Conservation (phyloP, 2,888 invertebrate genomes). For the Zhuqinia jingwanae region DNA sequence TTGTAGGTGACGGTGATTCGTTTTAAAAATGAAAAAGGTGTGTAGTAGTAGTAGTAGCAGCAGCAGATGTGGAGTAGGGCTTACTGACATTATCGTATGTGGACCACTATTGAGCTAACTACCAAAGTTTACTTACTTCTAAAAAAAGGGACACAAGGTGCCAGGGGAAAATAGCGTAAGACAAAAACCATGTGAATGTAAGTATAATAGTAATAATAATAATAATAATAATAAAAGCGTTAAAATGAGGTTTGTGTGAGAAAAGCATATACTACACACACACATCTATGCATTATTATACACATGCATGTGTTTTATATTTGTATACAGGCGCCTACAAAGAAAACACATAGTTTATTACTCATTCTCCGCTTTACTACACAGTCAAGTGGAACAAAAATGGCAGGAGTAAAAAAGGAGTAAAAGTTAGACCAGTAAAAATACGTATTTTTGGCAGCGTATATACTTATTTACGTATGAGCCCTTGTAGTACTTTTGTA, state of each 20-base stretch:
- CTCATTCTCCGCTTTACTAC: no score
- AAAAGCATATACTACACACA: no score
- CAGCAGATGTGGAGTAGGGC: no score
- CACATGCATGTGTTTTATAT: neutral
- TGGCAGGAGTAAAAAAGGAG: neutral
- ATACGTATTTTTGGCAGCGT: slow-evolving; percentile 32
- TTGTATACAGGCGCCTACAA: neutral
- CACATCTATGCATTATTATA: neutral
- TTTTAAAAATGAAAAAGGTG: slow-evolving; percentile 17
- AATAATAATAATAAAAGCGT: no score
- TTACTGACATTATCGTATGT: neutral
- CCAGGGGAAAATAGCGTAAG: slow-evolving; percentile 11
- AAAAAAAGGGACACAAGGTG: slow-evolving; percentile 6
- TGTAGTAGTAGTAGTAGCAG: no score
- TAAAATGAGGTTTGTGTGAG: no score
- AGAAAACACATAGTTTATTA: slow-evolving; percentile 13
- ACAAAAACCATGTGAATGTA: no score
- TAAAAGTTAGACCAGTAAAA: neutral
- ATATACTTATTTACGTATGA: no score
- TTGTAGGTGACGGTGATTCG: slow-evolving; percentile 11
- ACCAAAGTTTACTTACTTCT: slow-evolving; percentile 34
- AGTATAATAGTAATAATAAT: no score
- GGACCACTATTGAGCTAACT: slow-evolving; percentile 15
- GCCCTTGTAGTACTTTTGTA: neutral
- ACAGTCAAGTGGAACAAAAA: neutral